phyloP scores from a whole-genome alignment of 2,113 vertebrate species.

The Gobio gobio region DNA sequence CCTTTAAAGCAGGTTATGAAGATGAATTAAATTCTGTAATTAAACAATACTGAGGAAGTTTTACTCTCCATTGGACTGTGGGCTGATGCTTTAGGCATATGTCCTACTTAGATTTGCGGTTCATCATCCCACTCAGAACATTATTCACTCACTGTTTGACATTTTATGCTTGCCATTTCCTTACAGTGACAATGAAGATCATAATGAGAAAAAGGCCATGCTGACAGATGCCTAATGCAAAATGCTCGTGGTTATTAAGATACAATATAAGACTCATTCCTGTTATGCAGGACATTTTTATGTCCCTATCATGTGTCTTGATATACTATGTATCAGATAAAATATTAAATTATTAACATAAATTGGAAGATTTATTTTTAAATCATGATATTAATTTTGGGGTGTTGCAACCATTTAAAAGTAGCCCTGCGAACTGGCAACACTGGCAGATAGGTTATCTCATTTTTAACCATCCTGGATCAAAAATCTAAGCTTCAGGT shows the following conservation, averaged over 20 bases:
- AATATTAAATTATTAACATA: background rate
- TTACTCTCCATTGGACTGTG: background rate
- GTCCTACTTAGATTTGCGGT: background rate
- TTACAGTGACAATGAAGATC: slow-evolving; percentile 12
- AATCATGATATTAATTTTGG: no score
- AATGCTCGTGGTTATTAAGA: background rate
- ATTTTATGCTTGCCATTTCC: slow-evolving; percentile 30
- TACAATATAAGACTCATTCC: background rate
- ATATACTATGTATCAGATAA: background rate
- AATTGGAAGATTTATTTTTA: no score
- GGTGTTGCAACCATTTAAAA: no score
- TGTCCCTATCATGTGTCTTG: background rate
- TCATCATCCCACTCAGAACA: slow-evolving; percentile 5
- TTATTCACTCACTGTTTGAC: slow-evolving; percentile 9
- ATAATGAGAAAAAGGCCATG: slow-evolving; percentile 5
- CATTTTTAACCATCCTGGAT: no score
- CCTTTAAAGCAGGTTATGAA: background rate
- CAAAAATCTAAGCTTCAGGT: no score
- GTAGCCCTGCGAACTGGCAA: no score
- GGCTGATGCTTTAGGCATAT: slow-evolving; percentile 20
- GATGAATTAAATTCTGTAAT: slow-evolving; percentile 15
- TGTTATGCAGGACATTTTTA: background rate
- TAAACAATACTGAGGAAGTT: background rate
- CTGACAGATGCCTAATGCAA: background rate
- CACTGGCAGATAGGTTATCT: no score